Evolutionary conservation across 2,113 vertebrate genomes (phyloP).

Genomic region (Prolemur simus): DNA sequence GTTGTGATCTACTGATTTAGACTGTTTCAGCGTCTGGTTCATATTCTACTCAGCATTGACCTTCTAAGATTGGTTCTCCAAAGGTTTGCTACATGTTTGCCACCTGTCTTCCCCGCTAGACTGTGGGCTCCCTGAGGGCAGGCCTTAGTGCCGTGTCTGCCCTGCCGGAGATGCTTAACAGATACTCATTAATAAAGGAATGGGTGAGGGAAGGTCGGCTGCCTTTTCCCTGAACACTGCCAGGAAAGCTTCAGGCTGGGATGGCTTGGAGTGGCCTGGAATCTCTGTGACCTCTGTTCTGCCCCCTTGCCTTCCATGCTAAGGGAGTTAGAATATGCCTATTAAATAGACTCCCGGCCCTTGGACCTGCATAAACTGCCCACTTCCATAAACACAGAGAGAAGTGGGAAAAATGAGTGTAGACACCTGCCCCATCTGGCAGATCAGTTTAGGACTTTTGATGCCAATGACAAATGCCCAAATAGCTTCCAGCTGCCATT

Average conservation of each 20-base stretch:
- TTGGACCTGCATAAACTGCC: background rate
- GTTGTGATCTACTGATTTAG: background rate
- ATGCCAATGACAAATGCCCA: background rate
- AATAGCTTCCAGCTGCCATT: background rate
- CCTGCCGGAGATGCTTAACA: background rate
- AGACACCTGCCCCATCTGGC: too few relatives aligned
- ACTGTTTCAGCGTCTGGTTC: background rate
- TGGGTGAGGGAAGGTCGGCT: background rate
- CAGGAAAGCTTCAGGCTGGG: background rate
- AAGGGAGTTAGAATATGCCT: background rate
- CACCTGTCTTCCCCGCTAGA: background rate
- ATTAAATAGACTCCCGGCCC: background rate
- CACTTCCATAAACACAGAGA: background rate
- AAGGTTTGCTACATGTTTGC: background rate
- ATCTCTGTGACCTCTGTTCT: background rate
- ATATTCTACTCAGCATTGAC: background rate
- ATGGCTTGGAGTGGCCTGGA: background rate
- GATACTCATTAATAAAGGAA: background rate
- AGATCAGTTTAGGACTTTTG: background rate
- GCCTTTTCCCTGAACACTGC: too few relatives aligned
- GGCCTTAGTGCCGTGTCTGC: background rate
- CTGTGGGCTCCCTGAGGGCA: background rate
- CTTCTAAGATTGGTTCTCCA: background rate
- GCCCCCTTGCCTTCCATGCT: background rate
- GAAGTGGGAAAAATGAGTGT: background rate